These are phyloP conservation scores for Apteryx mantelli DNA, from an alignment of 2,113 vertebrate species.

Conservation along the genomic window DNA sequence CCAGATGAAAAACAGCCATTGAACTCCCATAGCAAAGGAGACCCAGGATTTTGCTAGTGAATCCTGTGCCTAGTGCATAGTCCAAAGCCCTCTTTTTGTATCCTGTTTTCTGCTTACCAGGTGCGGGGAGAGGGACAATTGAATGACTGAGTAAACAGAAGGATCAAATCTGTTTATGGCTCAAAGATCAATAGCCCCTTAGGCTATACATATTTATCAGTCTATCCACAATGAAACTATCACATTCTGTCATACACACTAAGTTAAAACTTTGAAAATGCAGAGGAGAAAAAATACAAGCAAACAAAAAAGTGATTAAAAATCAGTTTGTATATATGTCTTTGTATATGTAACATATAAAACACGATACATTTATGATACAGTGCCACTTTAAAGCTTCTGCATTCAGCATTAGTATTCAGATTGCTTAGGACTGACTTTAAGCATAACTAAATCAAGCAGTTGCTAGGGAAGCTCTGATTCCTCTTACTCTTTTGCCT, in stretches of 20 bases:
- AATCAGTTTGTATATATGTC: accelerated
- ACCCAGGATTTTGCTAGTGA: background rate
- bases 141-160: background rate
- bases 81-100: background rate
- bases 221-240: background rate
- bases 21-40: background rate
- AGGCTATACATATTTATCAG: background rate
- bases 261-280: background rate
- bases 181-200: background rate
- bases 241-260: background rate
- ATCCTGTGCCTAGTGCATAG: background rate
- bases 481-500: background rate
- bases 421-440: background rate
- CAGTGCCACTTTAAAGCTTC: background rate
- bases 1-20: background rate
- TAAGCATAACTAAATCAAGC: background rate
- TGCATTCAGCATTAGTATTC: accelerated
- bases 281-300: accelerated
- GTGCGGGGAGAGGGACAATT: background rate
- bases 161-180: background rate
- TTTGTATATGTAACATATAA: background rate
- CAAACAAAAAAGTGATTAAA: background rate
- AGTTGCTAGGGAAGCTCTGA: background rate
- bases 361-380: background rate
- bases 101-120: background rate